Percentiles rank a stretch among this genome's conserved stretches.
phyloP scores from a whole-genome alignment of 1,140 invertebrate species.

The Chlorops oryzae region DNA sequence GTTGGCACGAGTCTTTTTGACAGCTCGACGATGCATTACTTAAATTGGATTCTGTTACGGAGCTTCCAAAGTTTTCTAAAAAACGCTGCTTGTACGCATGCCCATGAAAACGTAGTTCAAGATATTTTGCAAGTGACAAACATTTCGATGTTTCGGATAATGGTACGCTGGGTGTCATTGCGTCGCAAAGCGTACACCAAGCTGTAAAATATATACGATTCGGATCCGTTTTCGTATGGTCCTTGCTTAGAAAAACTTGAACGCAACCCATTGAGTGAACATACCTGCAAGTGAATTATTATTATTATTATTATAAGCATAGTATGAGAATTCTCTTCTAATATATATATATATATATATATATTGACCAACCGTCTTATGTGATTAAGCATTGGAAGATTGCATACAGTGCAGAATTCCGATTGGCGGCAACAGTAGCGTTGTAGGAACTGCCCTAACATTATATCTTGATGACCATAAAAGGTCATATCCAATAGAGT shows the following conservation, averaged over 20 bases:
- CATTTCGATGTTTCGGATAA: constrained; percentile 78
- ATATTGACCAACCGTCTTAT: constrained; percentile 61
- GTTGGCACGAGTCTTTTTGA: constrained; percentile 56
- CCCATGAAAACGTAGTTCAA: constrained; percentile 81
- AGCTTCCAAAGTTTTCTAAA: constrained; percentile 8
- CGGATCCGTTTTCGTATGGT: constrained; percentile 42
- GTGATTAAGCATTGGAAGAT: constrained; percentile 82
- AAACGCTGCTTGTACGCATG: constrained; percentile 63
- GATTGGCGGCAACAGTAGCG: constrained; percentile 81
- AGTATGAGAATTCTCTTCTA: no score
- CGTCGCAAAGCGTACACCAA: constrained; percentile 72
- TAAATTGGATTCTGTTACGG: constrained; percentile 6
- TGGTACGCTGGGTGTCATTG: constrained; percentile 65
- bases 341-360: no score
- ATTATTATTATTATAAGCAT: no score
- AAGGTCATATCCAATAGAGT: constrained; percentile 71
- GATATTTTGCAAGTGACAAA: constrained; percentile 84
- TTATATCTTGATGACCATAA: constrained; percentile 91
- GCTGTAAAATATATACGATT: constrained; percentile 81
- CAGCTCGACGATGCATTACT: constrained; percentile 2
- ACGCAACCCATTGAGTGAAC: constrained; percentile 70
- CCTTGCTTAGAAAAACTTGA: constrained; percentile 57
- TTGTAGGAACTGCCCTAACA: constrained; percentile 88
- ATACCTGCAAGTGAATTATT: constrained; percentile 57
- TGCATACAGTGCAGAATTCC: constrained; percentile 83